Conservation (phyloP, 2,113 vertebrate species). For the Tyto alba region DNA sequence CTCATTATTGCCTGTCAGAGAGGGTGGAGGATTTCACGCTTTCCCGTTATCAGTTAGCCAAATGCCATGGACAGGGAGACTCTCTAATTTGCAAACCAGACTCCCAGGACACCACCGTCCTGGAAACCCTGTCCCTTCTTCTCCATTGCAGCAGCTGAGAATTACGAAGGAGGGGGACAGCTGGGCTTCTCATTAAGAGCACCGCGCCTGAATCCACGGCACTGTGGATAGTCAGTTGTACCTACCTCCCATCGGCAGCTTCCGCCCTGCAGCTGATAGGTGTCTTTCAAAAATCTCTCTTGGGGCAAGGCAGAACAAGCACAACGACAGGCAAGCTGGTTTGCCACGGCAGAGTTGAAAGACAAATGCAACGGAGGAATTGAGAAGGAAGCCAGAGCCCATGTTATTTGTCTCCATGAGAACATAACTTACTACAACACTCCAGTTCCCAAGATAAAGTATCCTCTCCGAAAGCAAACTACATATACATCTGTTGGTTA, state of each 20-base stretch:
- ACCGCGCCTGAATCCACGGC: accelerated
- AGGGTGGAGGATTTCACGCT: background rate
- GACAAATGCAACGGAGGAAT: background rate
- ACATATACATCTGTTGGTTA: background rate
- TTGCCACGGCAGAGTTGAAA: background rate
- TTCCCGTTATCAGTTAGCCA: background rate
- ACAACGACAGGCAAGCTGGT: accelerated
- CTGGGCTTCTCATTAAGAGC: conserved; percentile 34
- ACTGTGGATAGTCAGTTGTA: background rate
- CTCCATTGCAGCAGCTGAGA: conserved; percentile 14
- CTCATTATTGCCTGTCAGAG: background rate
- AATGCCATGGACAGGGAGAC: background rate
- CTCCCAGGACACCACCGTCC: background rate
- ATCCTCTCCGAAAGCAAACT: background rate
- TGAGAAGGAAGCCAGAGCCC: background rate
- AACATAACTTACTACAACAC: background rate
- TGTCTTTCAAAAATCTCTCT: background rate
- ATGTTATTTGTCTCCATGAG: background rate
- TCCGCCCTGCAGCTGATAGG: background rate
- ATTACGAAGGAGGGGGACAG: conserved; percentile 27
- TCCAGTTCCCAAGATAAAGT: background rate
- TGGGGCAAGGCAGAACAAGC: background rate
- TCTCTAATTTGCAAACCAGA: conserved; percentile 25
- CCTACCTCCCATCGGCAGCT: background rate
- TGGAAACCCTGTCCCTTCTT: background rate